Percentiles rank a stretch among this genome's conserved stretches.
Conservation (phyloP, 2,797 vertebrate species). For the Sebastes steindachneri region DNA sequence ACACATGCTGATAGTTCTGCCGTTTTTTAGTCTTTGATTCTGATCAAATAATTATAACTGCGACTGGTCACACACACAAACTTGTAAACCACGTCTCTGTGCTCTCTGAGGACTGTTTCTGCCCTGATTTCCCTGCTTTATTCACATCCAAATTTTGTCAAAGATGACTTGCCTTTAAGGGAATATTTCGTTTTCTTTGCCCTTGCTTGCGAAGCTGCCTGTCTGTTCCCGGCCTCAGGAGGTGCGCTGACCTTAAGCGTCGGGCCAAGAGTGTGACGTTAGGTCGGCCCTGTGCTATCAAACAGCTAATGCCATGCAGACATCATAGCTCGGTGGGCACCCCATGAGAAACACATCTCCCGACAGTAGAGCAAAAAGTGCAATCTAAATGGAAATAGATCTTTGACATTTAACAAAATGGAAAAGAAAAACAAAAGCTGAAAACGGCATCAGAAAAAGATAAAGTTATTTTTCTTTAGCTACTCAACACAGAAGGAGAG, state of each 20-base stretch:
- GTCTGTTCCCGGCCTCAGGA: conserved; percentile 30
- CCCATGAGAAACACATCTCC: neutral
- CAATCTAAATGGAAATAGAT: conserved; percentile 66
- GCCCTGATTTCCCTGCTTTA: neutral
- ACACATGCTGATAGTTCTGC: neutral
- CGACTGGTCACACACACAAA: conserved; percentile 5
- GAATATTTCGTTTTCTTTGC: conserved; percentile 27
- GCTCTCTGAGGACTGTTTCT: neutral
- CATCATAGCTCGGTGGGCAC: conserved; percentile 10
- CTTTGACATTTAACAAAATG: conserved; percentile 60
- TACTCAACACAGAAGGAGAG: conserved; percentile 8
- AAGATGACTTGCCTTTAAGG: conserved; percentile 18
- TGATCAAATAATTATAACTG: conserved; percentile 15
- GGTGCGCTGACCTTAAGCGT: conserved; percentile 29
- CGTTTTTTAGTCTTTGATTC: conserved; percentile 6
- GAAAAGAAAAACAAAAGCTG: conserved; percentile 20
- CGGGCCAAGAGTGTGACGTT: conserved; percentile 20
- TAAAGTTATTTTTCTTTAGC: conserved; percentile 1
- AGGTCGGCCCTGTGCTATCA: conserved; percentile 22
- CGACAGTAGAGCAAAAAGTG: conserved; percentile 32
- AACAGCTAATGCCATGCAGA: conserved; percentile 21
- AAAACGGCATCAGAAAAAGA: conserved; percentile 18
- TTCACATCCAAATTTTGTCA: conserved; percentile 2
- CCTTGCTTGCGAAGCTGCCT: conserved; percentile 17
- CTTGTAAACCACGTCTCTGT: conserved; percentile 4